Evolutionary conservation across 2,113 vertebrate genomes (phyloP), one percentile per base, ranked within the genome.

Genomic region (Microtus pennsylvanicus): DNA sequence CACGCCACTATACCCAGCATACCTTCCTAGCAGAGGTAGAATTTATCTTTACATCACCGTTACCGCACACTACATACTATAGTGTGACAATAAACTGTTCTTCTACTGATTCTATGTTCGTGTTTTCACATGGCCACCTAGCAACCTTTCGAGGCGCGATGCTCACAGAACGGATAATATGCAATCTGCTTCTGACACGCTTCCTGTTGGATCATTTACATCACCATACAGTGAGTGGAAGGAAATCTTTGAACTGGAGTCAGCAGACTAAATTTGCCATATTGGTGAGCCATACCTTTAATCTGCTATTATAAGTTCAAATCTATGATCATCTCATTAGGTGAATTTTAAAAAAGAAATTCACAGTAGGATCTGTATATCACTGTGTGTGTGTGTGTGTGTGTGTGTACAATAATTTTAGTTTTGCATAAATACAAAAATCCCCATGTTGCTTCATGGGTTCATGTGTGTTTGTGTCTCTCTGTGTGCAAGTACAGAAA

Each of bases 261-360:
- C 42, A 78, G n/a, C 21, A 70, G 28, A 26, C 85, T 16, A 35
- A 45, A 21, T 80, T 38, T 50, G 45, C 14, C 30, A 45, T 58
- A 52, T 55, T 63, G 35, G 35, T 93, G 38, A 87, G 22, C 1
- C 30, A 72, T 3, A 80, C 7, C 4, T 86, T 69, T 86, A 42
- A 80, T 86, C 80, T 89, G 61, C 70, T 72, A 13, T 67, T 94
- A 28, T 76, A 19, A 67, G 3, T 70, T 89, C 72, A 63, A 42
- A 89, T 80, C 17, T 61, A 50, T 33, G 75, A n/a, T 50, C 28
- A 86, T 45, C 33, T 74, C 58, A 52, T 13, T 82, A n/a, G 82
- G 16, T 42, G 38, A 86, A 80, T 35, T 47, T 47, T 69, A 38
- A 45, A 93, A 94, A 80, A 83, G 24, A 90, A 87, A 94, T 86